Conservation (phyloP, 1,140 invertebrate species). For the Nephila pilipes region DNA sequence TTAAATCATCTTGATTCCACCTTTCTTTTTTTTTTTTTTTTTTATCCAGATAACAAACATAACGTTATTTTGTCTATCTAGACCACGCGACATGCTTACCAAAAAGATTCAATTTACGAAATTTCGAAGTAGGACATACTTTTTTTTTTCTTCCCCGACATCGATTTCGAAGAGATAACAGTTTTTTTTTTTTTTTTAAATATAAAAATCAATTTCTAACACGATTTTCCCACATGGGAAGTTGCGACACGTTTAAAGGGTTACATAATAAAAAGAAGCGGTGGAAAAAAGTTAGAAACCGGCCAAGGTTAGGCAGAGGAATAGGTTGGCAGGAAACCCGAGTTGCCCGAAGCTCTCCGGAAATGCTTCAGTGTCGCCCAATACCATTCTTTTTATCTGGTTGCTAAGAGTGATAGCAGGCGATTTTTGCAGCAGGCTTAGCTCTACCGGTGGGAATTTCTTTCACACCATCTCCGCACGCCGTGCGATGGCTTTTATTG, state of each 20-base stretch:
- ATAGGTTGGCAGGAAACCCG: neutral
- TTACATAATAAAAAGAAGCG: constrained; percentile 25
- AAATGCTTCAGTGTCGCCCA: constrained; percentile 23
- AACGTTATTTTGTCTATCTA: neutral
- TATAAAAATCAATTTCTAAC: neutral
- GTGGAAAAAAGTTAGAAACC: neutral
- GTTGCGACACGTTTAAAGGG: neutral
- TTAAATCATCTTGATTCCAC: too few species aligned
- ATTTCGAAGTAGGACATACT: neutral
- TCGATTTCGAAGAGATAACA: neutral
- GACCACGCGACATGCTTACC: neutral
- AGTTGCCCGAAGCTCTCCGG: constrained; percentile 45
- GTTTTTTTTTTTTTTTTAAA: neutral
- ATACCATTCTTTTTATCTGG: neutral
- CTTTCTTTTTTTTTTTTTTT: too few species aligned
- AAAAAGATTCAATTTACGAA: neutral
- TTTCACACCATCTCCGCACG: constrained; percentile 32
- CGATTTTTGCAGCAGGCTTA: neutral
- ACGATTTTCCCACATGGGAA: constrained; percentile 33
- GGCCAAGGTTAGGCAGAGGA: constrained; percentile 39
- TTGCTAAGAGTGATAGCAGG: constrained; percentile 20
- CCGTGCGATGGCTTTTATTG: constrained; percentile 23
- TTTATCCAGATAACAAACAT: too few species aligned
- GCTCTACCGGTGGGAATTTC: constrained; percentile 42
- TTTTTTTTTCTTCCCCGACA: too few species aligned